These are phyloP conservation scores for Drosophila histrio DNA, from an alignment of 2,888 invertebrate genomes.

Conservation along the genomic window DNA sequence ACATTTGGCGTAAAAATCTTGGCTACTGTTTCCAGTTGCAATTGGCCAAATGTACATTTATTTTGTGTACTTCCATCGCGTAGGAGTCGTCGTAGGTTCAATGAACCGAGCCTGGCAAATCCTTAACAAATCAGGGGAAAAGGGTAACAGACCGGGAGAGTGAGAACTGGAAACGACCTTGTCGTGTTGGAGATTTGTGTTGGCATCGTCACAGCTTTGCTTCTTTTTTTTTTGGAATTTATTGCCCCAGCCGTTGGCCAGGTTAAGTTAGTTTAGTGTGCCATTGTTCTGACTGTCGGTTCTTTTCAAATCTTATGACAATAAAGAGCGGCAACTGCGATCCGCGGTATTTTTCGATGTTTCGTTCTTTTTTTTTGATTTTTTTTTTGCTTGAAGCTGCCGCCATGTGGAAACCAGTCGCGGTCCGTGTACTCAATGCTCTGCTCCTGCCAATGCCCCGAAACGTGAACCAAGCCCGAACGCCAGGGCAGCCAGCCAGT, in stretches of 20 bases:
- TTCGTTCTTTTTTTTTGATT: constrained; percentile 2
- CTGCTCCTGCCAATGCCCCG: constrained; percentile 71
- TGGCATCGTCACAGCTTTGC: constrained; percentile 40
- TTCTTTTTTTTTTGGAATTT: constrained; percentile 59
- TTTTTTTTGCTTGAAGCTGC: constrained; percentile 52
- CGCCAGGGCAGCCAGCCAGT: constrained; percentile 35
- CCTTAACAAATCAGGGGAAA: not conserved
- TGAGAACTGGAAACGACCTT: constrained; percentile 54
- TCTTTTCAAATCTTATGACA: constrained; percentile 71
- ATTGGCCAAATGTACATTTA: constrained; percentile 49
- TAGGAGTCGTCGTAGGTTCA: constrained; percentile 65
- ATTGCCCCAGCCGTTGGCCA: constrained; percentile 42
- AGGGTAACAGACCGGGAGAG: not conserved
- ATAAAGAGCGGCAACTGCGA: constrained; percentile 62
- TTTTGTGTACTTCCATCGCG: constrained; percentile 30
- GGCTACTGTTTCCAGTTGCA: constrained; percentile 66
- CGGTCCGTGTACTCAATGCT: constrained; percentile 30
- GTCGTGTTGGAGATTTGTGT: constrained; percentile 50
- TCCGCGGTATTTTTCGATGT: constrained; percentile 43
- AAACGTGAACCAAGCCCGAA: constrained; percentile 38
- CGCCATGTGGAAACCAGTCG: constrained; percentile 65
- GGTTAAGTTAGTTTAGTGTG: constrained; percentile 72
- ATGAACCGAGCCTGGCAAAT: constrained; percentile 48
- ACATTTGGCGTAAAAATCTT: constrained; percentile 61
- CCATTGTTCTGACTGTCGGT: constrained; percentile 71